A percentile compares a stretch with the other conserved stretches of the same genome.
These are phyloP conservation scores for Euplexia lucipara DNA, from an alignment of 2,888 invertebrate genomes.

Conservation along the genomic window DNA sequence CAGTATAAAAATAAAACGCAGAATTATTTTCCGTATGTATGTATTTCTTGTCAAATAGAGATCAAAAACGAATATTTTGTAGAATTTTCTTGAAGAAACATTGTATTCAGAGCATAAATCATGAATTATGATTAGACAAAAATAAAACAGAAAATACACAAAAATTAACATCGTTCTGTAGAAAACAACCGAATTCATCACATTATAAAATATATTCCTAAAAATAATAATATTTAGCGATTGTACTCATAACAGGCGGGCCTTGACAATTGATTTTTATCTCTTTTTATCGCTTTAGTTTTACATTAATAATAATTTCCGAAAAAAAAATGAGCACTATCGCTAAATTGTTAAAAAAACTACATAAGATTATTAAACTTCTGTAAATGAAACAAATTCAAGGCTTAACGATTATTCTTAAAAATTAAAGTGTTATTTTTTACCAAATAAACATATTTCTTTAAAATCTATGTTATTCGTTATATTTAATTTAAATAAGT, in stretches of 20 bases:
- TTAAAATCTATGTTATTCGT: conserved; percentile 50
- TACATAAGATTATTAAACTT: conserved; percentile 3
- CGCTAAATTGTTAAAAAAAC: conserved; percentile 15
- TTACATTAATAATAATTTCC: neutral
- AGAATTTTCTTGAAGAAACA: conserved; percentile 13
- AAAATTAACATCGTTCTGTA: conserved; percentile 8
- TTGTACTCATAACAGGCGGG: conserved; percentile 5
- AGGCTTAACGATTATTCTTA: conserved; percentile 42
- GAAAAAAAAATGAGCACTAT: neutral
- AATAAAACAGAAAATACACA: conserved; percentile 15
- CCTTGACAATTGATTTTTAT: neutral
- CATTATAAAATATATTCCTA: conserved; percentile 30
- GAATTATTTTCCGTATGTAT: conserved; percentile 29
- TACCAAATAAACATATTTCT: conserved; percentile 26
- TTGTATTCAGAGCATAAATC: conserved; percentile 15
- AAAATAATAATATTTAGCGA: conserved; percentile 22
- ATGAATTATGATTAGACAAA: neutral
- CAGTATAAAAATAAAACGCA: conserved; percentile 46
- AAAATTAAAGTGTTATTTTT: conserved; percentile 33
- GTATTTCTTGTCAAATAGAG: conserved; percentile 48
- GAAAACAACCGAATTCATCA: conserved; percentile 39
- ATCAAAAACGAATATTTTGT: conserved; percentile 45
- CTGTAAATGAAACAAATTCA: conserved; percentile 24
- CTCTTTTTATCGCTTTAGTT: conserved; percentile 8
- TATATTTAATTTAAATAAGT: conserved; percentile 18